Evolutionary conservation across 2,797 vertebrate genomes (phyloP).

Genomic region (Malacoraja senta): DNA sequence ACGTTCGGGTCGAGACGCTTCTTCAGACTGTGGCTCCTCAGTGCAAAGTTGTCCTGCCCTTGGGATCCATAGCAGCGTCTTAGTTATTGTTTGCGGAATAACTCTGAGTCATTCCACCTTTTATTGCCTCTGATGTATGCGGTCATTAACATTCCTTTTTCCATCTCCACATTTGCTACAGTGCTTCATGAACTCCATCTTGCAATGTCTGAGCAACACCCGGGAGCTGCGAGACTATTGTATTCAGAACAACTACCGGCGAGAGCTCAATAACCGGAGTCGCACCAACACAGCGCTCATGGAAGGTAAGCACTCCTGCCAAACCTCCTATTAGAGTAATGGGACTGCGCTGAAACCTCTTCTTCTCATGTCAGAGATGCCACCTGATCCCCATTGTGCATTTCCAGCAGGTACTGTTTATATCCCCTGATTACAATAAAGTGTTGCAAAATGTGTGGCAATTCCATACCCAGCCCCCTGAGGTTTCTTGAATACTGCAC

Average conservation of each 20-base stretch:
- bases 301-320: slow-evolving; percentile 67
- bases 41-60: neutral
- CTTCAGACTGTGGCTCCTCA: neutral
- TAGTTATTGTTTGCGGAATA: neutral
- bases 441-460: too few species aligned
- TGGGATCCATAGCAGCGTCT: neutral
- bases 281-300: slow-evolving; percentile 83
- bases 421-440: neutral
- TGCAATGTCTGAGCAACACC: slow-evolving; percentile 98
- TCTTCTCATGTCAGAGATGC: too few species aligned
- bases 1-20: too few species aligned
- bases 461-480: neutral
- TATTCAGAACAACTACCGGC: slow-evolving; percentile 82
- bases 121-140: too few species aligned
- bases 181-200: slow-evolving; percentile 99
- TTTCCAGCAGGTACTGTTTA: neutral
- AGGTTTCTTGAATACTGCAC: neutral
- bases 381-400: too few species aligned
- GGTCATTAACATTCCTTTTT: neutral
- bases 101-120: neutral
- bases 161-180: slow-evolving; percentile 47
- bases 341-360: neutral
- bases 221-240: slow-evolving; percentile 89
- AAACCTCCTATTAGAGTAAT: neutral
- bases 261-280: slow-evolving; percentile 88